Evolutionary conservation across 1,140 invertebrate genomes (phyloP), one percentile per base, ranked within the genome.

Genomic region (Daktulosphaira vitifoliae): DNA sequence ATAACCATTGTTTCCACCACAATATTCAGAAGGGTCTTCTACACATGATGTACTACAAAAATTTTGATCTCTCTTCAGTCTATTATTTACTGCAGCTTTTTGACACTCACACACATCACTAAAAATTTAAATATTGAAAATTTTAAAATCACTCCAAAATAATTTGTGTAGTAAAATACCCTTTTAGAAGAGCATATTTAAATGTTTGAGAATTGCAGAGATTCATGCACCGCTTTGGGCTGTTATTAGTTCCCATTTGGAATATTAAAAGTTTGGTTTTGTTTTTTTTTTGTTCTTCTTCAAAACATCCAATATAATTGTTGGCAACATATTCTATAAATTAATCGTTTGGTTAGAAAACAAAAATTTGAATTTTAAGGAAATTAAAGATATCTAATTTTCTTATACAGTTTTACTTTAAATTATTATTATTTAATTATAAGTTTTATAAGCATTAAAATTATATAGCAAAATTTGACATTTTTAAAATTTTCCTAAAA

Each of bases 181-280:
- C 42, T 48, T 62, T 62, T 2, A 62, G 5, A 7, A 25, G 16
- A 9, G 56, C 56, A 46, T 62, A 62, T 48, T 48, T 62, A 9
- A 46, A 48, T 20, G n/a, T 23, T 15, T 48, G 23, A 20, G 33
- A 37, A 2, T 67, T 51, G 56, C 69, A 70, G n/a, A 69, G 65
- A 42, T 70, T 70, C 48, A 70, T 33, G 15, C 69, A 70, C 33
- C 62, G 33, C 22, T 42, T 65, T 11, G 69, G 68, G 7, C 62
- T 68, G 39, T 69, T 69, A 13, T 65, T 70, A 13, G 42, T 53
- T 11, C 44, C 49, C 33, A 70, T 62, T 6, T 46, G 9, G 3
- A 29, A 62, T 20, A 39, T 20, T 22, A 62, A 22, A 48, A 26
- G n/a, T 29, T 22, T 46, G 5, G 25, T 42, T 62, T 62, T 62